These are phyloP conservation scores for Aphelinus atriplicis DNA, from an alignment of 1,140 invertebrate genomes.

Conservation along the genomic window DNA sequence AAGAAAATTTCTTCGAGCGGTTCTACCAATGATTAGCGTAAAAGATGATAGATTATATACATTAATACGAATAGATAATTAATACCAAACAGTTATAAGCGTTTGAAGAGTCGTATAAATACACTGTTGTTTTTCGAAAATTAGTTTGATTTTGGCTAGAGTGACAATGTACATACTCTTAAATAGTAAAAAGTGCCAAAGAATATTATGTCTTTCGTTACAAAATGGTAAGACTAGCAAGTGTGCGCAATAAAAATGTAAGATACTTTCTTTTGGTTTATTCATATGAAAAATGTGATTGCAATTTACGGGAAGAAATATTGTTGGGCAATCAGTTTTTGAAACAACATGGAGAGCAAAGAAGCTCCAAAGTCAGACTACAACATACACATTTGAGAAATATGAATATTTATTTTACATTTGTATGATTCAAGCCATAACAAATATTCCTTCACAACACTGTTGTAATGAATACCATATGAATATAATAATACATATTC, in stretches of 20 bases:
- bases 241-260: conserved; percentile 3
- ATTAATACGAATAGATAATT: conserved; percentile 16
- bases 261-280: background rate
- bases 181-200: conserved; percentile 40
- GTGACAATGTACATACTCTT: conserved; percentile 34
- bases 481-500: too few relatives aligned
- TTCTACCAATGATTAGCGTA: background rate
- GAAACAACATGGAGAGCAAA: too few relatives aligned
- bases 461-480: too few relatives aligned
- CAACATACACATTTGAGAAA: too few relatives aligned
- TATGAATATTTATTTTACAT: too few relatives aligned
- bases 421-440: too few relatives aligned
- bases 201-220: conserved; percentile 21
- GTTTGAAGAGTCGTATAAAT: conserved; percentile 7
- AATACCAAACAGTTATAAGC: conserved; percentile 1
- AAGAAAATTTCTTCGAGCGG: conserved; percentile 28
- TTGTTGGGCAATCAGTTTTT: too few relatives aligned
- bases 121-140: conserved; percentile 17
- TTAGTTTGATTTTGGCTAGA: conserved; percentile 27
- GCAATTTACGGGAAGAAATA: background rate
- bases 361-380: too few relatives aligned
- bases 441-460: too few relatives aligned
- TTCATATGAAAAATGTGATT: background rate
- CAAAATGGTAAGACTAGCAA: conserved; percentile 1
- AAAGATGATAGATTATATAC: conserved; percentile 19